Conservation (phyloP, 1,140 invertebrate species). For the Drosophila guanche region DNA sequence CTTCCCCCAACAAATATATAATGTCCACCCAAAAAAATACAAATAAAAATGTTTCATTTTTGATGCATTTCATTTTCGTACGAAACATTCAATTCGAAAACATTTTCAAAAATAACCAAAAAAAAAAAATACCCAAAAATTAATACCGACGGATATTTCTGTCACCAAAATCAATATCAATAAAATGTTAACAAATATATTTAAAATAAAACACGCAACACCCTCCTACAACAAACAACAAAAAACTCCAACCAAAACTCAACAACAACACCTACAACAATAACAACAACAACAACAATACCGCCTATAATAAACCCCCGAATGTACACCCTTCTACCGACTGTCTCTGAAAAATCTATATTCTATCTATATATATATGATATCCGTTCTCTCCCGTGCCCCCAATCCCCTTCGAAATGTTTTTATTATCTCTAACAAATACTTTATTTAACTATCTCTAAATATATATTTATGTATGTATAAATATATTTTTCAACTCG, state of each 20-base stretch:
- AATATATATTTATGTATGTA: conserved; percentile 76
- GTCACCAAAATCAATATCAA: conserved; percentile 34
- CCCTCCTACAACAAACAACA: conserved; percentile 26
- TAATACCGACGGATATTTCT: conserved; percentile 45
- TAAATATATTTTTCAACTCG: conserved; percentile 69
- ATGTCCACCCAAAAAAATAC: conserved; percentile 38
- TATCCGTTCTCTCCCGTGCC: conserved; percentile 5
- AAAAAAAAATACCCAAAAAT: conserved; percentile 31
- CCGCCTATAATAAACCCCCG: conserved; percentile 53
- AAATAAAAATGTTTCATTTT: conserved; percentile 68
- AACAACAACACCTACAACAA: conserved; percentile 65
- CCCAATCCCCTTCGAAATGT: conserved; percentile 57
- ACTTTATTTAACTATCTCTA: conserved; percentile 73
- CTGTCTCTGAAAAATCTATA: conserved; percentile 46
- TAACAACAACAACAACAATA: conserved; percentile 46
- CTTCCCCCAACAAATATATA: too few species aligned
- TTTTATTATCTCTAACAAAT: conserved; percentile 72
- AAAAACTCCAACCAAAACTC: conserved; percentile 55
- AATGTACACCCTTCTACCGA: conserved; percentile 65
- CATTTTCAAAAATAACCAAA: conserved; percentile 39
- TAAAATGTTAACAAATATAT: conserved; percentile 32
- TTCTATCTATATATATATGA: conserved; percentile 61
- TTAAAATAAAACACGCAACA: conserved; percentile 41
- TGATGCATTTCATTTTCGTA: conserved; percentile 77
- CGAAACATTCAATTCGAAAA: conserved; percentile 60